Conservation (phyloP, 2,888 invertebrate species). For the Cephus spinipes region DNA sequence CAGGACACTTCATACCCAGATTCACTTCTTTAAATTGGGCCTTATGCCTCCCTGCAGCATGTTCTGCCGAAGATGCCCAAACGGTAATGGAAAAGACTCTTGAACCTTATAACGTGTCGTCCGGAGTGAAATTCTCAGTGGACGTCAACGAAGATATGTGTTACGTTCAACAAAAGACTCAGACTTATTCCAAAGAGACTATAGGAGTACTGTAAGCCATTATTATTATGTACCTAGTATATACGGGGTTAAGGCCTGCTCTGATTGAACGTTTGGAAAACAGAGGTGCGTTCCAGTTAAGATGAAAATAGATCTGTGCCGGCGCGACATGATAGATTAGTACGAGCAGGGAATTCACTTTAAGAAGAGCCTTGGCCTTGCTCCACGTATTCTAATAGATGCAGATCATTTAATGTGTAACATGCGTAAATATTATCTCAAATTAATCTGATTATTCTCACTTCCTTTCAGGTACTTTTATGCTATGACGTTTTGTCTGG, state of each 20-base stretch:
- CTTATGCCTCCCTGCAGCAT: slow-evolving; percentile 76
- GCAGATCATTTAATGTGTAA: background rate
- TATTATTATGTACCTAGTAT: background rate
- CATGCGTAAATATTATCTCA: background rate
- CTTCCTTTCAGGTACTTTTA: slow-evolving; percentile 56
- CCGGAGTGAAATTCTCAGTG: slow-evolving; percentile 72
- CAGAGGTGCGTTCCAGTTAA: slow-evolving; percentile 11
- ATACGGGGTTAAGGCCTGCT: background rate
- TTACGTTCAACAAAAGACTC: slow-evolving; percentile 66
- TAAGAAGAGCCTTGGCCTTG: slow-evolving; percentile 19
- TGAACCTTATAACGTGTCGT: slow-evolving; percentile 71
- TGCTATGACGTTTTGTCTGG: slow-evolving; percentile 57
- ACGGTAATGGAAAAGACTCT: slow-evolving; percentile 71
- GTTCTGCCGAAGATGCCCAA: slow-evolving; percentile 72
- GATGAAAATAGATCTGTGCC: slow-evolving; percentile 17
- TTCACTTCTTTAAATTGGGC: slow-evolving; percentile 80
- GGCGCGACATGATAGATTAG: background rate
- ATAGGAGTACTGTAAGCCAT: slow-evolving; percentile 67
- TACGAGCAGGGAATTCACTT: background rate
- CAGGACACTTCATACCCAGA: slow-evolving; percentile 79
- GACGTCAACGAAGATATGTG: slow-evolving; percentile 73
- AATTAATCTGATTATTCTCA: background rate
- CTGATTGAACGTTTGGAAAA: background rate
- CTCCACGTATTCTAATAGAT: background rate
- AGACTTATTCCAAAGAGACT: slow-evolving; percentile 65